These are phyloP conservation scores for Phlogophora meticulosa DNA, from an alignment of 2,888 invertebrate species.

Conservation along the genomic window DNA sequence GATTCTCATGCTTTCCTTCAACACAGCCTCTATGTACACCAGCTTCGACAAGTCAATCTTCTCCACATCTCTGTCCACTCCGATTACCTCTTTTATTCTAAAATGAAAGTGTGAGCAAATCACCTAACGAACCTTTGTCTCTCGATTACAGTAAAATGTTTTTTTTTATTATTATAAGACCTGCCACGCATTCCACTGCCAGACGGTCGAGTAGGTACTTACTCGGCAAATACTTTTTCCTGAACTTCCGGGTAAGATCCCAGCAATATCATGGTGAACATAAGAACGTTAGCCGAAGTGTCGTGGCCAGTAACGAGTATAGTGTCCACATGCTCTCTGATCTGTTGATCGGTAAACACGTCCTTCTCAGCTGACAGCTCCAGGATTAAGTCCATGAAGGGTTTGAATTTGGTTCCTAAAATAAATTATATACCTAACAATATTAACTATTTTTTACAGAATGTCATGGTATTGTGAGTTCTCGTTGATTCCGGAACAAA, in stretches of 20 bases:
- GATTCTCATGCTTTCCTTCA: constrained; percentile 81
- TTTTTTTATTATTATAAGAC: too few species aligned
- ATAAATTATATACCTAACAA: too few species aligned
- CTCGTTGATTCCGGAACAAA: too few species aligned
- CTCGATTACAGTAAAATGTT: neutral
- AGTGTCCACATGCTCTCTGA: constrained; percentile 91
- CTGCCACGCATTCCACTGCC: too few species aligned
- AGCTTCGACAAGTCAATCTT: constrained; percentile 78
- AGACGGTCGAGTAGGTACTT: constrained; percentile 53
- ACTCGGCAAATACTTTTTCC: constrained; percentile 79
- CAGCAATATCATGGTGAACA: constrained; percentile 82
- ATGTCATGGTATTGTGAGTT: neutral
- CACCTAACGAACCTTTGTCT: too few species aligned
- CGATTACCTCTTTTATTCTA: constrained; percentile 76
- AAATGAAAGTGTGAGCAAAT: neutral
- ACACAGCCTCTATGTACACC: constrained; percentile 80
- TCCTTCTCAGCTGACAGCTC: constrained; percentile 84
- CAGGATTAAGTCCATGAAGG: constrained; percentile 90
- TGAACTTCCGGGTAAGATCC: constrained; percentile 85
- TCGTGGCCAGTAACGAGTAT: constrained; percentile 91
- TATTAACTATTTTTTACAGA: too few species aligned
- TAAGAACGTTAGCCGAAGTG: constrained; percentile 84
- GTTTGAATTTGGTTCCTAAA: constrained; percentile 82
- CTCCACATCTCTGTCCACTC: constrained; percentile 75
- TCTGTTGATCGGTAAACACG: constrained; percentile 86